Conservation (phyloP, 2,113 vertebrate genomes). For the Equus quagga region DNA sequence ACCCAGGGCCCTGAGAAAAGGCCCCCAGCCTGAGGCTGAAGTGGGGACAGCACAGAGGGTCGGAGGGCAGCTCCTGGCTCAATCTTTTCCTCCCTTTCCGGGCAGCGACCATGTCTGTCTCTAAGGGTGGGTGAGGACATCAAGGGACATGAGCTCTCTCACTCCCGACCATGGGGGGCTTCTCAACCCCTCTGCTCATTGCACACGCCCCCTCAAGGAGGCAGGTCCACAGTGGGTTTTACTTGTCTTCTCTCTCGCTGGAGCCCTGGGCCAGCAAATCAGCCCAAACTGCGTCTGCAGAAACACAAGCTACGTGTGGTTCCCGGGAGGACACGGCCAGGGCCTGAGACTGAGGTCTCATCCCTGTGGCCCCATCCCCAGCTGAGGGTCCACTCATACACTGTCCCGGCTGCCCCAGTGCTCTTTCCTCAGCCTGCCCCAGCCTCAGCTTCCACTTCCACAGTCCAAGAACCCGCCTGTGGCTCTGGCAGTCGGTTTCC, state of each 20-base stretch:
- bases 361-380: background rate
- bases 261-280: background rate
- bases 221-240: background rate
- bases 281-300: background rate
- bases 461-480: background rate
- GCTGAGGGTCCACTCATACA: background rate
- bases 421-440: background rate
- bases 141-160: background rate
- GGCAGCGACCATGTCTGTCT: background rate
- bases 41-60: too few species aligned
- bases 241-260: background rate
- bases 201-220: too few species aligned
- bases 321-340: background rate
- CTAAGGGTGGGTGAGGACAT: background rate
- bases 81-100: background rate
- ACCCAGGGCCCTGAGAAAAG: background rate
- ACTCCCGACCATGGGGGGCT: accelerated
- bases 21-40: background rate
- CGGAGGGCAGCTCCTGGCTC: background rate
- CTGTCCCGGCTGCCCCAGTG: background rate
- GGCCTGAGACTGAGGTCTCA: background rate
- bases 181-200: background rate
- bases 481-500: background rate
- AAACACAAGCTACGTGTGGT: background rate
- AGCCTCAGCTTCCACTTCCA: background rate